A percentile compares a stretch with the other conserved stretches of the same genome.
Evolutionary conservation across 2,888 invertebrate species (phyloP).

Genomic region (Conops quadrifasciatus): DNA sequence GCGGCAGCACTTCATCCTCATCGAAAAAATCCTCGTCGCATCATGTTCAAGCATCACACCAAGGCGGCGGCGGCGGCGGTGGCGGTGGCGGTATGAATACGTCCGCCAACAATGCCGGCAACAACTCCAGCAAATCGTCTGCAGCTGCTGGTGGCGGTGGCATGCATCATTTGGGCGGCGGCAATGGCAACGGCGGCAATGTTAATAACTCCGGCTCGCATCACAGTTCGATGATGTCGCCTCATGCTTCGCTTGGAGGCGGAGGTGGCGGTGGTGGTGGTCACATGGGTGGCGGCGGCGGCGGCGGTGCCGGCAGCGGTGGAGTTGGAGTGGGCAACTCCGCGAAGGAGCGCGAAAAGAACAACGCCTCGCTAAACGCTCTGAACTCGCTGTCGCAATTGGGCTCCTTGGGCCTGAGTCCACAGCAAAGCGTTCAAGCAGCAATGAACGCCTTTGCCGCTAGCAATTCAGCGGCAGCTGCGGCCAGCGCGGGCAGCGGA

Average conservation of each 20-base stretch:
- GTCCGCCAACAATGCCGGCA: slow-evolving; percentile 34
- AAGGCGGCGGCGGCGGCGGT: slow-evolving; percentile 36
- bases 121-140: slow-evolving; percentile 24
- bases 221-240: slow-evolving; percentile 54
- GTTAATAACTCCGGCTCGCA: slow-evolving; percentile 40
- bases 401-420: slow-evolving; percentile 62
- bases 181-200: slow-evolving; percentile 35
- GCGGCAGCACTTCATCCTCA: slow-evolving; percentile 43
- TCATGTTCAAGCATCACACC: slow-evolving; percentile 44
- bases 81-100: slow-evolving; percentile 34
- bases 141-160: slow-evolving; percentile 15
- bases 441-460: slow-evolving; percentile 66
- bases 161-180: slow-evolving; percentile 43
- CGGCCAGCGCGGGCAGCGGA: slow-evolving; percentile 47
- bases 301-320: slow-evolving; percentile 36
- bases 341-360: slow-evolving; percentile 60
- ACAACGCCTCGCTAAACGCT: slow-evolving; percentile 64
- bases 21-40: slow-evolving; percentile 51
- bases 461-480: slow-evolving; percentile 54
- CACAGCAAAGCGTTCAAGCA: slow-evolving; percentile 65
- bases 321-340: slow-evolving; percentile 45
- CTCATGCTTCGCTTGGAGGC: slow-evolving; percentile 47
- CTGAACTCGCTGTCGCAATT: slow-evolving; percentile 64
- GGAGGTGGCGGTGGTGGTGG: slow-evolving; percentile 1
- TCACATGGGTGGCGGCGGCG: slow-evolving; percentile 26